Evolutionary conservation across 1,140 invertebrate genomes (phyloP).

Genomic region (Atta texana): DNA sequence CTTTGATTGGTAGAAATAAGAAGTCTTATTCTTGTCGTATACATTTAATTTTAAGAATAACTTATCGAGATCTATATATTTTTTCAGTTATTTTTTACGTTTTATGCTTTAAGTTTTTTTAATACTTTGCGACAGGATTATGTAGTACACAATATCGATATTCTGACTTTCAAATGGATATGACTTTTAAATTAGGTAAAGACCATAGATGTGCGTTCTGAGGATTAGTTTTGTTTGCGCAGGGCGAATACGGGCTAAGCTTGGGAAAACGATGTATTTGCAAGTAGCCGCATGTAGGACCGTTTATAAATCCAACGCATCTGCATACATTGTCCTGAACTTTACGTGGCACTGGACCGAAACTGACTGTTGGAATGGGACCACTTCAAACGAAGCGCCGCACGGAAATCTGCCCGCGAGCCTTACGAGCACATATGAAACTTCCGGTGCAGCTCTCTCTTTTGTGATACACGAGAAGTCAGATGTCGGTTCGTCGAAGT

Average conservation of each 20-base stretch:
- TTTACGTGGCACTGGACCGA: slow-evolving; percentile 69
- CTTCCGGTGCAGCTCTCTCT: slow-evolving; percentile 65
- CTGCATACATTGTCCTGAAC: slow-evolving; percentile 65
- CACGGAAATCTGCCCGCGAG: slow-evolving; percentile 54
- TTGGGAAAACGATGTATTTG: slow-evolving; percentile 22
- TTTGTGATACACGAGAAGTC: slow-evolving; percentile 66
- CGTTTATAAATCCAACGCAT: slow-evolving; percentile 47
- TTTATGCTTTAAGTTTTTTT: neutral
- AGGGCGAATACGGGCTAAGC: slow-evolving; percentile 16
- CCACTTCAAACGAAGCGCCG: slow-evolving; percentile 64
- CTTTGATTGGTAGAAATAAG: neutral
- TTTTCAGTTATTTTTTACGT: neutral
- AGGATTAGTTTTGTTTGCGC: neutral
- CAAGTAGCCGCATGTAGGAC: slow-evolving; percentile 21
- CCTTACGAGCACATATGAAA: slow-evolving; percentile 37
- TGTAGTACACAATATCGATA: neutral
- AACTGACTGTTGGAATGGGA: slow-evolving; percentile 53
- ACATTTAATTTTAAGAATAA: neutral
- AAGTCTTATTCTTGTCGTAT: neutral
- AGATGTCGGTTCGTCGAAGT: slow-evolving; percentile 49
- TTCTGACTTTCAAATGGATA: neutral
- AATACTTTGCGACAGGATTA: neutral
- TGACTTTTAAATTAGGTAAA: slow-evolving; percentile 25
- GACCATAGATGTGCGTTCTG: neutral
- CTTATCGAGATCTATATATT: neutral